phyloP scores from a whole-genome alignment of 2,888 invertebrate genomes.

The Dioctria linearis region DNA sequence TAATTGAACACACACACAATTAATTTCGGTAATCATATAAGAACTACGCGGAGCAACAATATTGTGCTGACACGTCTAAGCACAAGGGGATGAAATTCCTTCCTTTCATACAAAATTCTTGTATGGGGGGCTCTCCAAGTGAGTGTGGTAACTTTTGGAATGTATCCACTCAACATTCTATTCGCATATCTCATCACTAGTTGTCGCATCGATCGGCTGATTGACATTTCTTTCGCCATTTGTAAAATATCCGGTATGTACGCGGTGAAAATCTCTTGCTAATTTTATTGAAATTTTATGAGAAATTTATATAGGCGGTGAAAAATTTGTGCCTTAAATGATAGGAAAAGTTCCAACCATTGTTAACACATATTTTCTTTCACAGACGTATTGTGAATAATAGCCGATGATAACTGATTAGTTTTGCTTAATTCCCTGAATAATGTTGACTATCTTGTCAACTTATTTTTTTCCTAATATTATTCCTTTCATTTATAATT shows the following conservation, averaged over 20 bases:
- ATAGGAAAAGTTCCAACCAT: conserved; percentile 2
- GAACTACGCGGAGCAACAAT: too few species aligned
- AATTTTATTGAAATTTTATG: conserved; percentile 7
- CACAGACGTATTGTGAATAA: not conserved
- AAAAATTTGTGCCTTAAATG: conserved; percentile 12
- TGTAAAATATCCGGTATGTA: conserved; percentile 71
- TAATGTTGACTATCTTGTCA: not conserved
- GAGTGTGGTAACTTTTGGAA: too few species aligned
- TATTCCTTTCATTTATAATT: not conserved
- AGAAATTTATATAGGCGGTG: not conserved
- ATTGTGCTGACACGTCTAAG: too few species aligned
- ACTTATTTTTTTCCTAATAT: not conserved
- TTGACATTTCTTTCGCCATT: conserved; percentile 69
- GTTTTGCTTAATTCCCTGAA: not conserved
- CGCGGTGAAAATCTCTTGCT: conserved; percentile 61
- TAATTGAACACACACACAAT: too few species aligned
- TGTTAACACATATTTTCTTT: not conserved
- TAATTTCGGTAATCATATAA: too few species aligned
- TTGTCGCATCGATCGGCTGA: not conserved
- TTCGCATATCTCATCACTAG: not conserved
- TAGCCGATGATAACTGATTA: conserved; percentile 25
- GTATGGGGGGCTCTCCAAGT: too few species aligned
- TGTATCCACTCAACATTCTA: too few species aligned
- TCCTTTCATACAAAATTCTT: too few species aligned
- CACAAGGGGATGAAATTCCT: too few species aligned